Conservation (phyloP, 2,888 invertebrate species). For the Cistogaster globosa region DNA sequence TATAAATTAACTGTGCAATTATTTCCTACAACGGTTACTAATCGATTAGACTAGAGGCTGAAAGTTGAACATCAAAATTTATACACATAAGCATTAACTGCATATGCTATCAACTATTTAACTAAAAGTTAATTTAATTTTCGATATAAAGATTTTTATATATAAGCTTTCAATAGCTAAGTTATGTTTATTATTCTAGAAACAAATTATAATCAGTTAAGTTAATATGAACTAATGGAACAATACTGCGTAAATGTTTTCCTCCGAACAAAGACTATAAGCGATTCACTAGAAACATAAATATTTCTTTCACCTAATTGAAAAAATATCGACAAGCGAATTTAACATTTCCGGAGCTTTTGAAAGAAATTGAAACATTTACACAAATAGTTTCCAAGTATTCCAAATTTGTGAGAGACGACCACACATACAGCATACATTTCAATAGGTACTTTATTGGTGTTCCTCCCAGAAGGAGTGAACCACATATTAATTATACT, state of each 20-base stretch:
- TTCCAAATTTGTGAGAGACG: not conserved
- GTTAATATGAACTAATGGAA: too few species aligned
- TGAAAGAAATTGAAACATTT: slow-evolving; percentile 23
- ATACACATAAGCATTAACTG: too few species aligned
- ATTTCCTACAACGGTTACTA: too few species aligned
- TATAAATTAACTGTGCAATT: too few species aligned
- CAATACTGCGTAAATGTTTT: not conserved
- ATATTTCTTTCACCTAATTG: slow-evolving; percentile 36
- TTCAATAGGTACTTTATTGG: not conserved
- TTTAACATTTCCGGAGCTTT: slow-evolving; percentile 55
- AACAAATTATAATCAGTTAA: too few species aligned
- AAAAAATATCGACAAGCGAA: slow-evolving; percentile 18
- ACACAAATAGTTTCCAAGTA: slow-evolving; percentile 8
- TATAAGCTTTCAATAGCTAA: too few species aligned
- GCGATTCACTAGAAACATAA: not conserved
- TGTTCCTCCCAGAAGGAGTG: slow-evolving; percentile 47
- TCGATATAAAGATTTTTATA: too few species aligned
- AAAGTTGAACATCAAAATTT: too few species aligned
- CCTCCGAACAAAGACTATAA: not conserved
- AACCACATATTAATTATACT: slow-evolving; percentile 60
- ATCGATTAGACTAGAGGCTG: too few species aligned
- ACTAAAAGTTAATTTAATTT: too few species aligned
- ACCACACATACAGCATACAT: slow-evolving; percentile 57
- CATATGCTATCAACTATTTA: too few species aligned
- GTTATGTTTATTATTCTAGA: too few species aligned